Conservation (phyloP, 2,113 vertebrate genomes). For the Rynchops niger region DNA sequence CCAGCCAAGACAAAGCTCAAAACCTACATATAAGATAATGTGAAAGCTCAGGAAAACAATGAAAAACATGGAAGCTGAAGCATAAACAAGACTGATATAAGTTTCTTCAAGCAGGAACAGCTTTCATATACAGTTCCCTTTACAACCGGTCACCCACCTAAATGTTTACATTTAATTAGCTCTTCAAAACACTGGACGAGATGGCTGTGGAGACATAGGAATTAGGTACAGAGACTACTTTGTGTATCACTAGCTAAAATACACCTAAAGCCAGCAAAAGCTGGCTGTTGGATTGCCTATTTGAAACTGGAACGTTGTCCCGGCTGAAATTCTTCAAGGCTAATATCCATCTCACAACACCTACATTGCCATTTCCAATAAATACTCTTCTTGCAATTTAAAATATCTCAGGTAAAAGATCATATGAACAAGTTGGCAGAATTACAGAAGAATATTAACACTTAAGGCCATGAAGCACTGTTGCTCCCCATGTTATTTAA, state of each 20-base stretch:
- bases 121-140: background rate
- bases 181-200: background rate
- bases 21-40: background rate
- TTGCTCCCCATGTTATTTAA: background rate
- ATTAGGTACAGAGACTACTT: background rate
- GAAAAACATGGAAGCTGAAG: background rate
- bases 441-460: background rate
- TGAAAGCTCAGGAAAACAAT: background rate
- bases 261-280: background rate
- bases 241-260: background rate
- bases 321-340: background rate
- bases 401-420: background rate
- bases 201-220: background rate
- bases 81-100: background rate
- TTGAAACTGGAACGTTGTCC: background rate
- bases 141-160: background rate
- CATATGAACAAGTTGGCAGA: background rate
- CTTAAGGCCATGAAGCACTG: background rate
- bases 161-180: slow-evolving; percentile 20
- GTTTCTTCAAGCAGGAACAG: background rate
- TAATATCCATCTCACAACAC: background rate
- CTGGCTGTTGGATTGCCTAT: background rate
- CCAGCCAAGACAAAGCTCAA: background rate
- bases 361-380: background rate
- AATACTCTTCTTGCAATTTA: background rate